phyloP scores from a whole-genome alignment of 2,888 invertebrate genomes.

The Drosophila nr. perissopoda region DNA sequence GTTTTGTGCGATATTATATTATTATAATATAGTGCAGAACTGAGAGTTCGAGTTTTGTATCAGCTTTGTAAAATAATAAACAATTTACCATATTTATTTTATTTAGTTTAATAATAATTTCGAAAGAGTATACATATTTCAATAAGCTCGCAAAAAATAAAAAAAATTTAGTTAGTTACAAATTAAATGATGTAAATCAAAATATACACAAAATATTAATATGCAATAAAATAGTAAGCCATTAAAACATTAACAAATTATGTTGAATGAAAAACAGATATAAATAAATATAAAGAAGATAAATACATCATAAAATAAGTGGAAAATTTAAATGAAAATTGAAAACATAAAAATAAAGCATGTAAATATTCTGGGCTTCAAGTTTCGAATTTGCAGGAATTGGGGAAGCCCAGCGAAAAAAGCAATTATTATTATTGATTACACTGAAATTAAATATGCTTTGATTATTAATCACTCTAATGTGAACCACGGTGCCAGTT shows the following conservation, averaged over 20 bases:
- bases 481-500: conserved; percentile 32
- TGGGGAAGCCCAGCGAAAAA: background rate
- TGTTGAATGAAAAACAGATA: background rate
- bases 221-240: background rate
- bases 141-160: background rate
- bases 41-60: background rate
- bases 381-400: background rate
- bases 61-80: background rate
- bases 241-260: background rate
- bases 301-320: background rate
- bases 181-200: background rate
- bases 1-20: background rate
- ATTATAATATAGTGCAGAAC: background rate
- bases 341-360: background rate
- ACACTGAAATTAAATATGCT: background rate
- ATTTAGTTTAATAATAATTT: background rate
- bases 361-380: background rate
- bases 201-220: background rate
- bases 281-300: too few species aligned
- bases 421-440: background rate
- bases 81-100: too few species aligned
- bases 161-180: background rate
- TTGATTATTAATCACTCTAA: background rate
- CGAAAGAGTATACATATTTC: background rate
- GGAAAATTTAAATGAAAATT: background rate